Percentiles rank a stretch among this genome's conserved stretches.
Conservation (phyloP, 1,140 invertebrate species). For the Anastrepha ludens region DNA sequence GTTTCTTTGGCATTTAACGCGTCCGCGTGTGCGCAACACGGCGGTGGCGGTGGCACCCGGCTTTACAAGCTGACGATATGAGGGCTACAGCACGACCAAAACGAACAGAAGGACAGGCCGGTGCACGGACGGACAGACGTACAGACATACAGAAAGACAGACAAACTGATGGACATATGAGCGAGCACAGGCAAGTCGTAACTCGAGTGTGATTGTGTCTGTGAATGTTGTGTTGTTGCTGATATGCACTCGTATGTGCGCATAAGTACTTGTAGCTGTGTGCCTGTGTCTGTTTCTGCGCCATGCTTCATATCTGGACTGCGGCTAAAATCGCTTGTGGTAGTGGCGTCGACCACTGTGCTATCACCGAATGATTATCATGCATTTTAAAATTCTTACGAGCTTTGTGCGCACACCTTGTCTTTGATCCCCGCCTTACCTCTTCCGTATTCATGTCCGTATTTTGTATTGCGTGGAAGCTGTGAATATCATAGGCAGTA, state of each 20-base stretch:
- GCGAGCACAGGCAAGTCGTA: neutral
- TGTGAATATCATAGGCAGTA: neutral
- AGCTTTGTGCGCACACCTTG: conserved; percentile 62
- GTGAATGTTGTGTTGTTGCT: conserved; percentile 4
- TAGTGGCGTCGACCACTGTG: conserved; percentile 69
- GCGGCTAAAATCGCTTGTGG: neutral
- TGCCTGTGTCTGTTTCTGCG: neutral
- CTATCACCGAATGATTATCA: conserved; percentile 74
- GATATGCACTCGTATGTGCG: neutral
- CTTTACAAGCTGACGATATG: conserved; percentile 48
- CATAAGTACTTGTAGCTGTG: neutral
- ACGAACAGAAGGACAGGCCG: neutral
- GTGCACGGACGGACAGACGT: neutral
- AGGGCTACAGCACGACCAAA: conserved; percentile 13
- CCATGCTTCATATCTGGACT: neutral
- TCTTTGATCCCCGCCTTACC: neutral
- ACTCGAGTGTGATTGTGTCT: conserved; percentile 8
- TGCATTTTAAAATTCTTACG: conserved; percentile 74
- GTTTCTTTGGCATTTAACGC: conserved; percentile 74
- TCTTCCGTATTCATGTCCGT: neutral
- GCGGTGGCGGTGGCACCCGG: conserved; percentile 46
- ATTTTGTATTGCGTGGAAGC: conserved; percentile 17
- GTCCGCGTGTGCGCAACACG: conserved; percentile 65
- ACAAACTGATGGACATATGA: neutral
- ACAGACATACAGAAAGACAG: neutral